Evolutionary conservation across 2,113 vertebrate species (phyloP).

Genomic region (Neogale vison): DNA sequence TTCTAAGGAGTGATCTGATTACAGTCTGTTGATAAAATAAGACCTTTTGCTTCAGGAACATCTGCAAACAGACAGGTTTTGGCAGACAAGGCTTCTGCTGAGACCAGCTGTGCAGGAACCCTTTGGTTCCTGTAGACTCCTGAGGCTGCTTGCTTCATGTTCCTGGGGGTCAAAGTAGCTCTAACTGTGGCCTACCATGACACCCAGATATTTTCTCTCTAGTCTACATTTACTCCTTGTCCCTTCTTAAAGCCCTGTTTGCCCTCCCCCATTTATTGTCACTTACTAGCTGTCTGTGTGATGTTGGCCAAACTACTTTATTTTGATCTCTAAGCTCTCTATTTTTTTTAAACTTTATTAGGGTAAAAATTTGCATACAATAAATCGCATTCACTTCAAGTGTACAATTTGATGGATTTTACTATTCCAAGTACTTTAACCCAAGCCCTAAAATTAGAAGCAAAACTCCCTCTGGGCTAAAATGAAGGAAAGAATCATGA

Average conservation of each 20-base stretch:
- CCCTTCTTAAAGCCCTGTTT: background rate
- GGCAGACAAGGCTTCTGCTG: background rate
- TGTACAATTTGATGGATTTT: background rate
- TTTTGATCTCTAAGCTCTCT: background rate
- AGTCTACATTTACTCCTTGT: background rate
- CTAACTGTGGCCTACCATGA: background rate
- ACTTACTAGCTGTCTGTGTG: background rate
- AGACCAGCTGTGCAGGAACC: background rate
- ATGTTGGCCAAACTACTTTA: background rate
- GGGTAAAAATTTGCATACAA: background rate
- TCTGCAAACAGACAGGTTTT: conserved; percentile 30
- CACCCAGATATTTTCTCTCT: background rate
- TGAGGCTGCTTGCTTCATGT: background rate
- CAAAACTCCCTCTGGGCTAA: background rate
- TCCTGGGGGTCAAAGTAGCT: background rate
- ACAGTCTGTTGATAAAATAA: conserved; percentile 67
- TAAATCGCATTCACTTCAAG: background rate
- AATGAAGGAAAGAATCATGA: background rate
- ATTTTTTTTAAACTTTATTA: background rate
- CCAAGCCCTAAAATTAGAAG: background rate
- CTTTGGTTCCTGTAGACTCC: background rate
- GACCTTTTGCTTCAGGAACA: conserved; percentile 46
- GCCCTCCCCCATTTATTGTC: background rate
- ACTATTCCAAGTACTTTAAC: background rate
- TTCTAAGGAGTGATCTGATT: conserved; percentile 67